These are phyloP conservation scores for Peromyscus californicus DNA, from an alignment of 2,113 vertebrate species.

Conservation along the genomic window DNA sequence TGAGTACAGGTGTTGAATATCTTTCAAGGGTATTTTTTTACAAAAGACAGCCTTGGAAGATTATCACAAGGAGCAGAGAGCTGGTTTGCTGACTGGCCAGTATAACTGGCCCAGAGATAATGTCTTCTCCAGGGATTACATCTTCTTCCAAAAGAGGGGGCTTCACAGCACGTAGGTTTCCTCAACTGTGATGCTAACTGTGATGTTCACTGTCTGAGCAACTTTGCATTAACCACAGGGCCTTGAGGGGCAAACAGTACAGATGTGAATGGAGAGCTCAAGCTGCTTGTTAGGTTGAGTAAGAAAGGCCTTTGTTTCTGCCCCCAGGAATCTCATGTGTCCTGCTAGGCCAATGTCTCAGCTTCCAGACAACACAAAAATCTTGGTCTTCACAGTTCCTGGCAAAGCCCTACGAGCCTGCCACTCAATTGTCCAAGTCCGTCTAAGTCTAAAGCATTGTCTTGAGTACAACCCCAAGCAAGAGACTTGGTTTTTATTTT, in stretches of 20 bases:
- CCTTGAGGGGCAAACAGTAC: neutral
- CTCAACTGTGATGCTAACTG: neutral
- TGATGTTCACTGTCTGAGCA: neutral
- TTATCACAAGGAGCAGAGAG: neutral
- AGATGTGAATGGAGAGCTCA: neutral
- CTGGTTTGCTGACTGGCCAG: neutral
- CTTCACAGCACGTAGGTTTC: neutral
- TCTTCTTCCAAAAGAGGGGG: neutral
- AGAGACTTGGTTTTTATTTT: neutral
- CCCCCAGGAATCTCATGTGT: neutral
- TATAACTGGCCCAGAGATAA: neutral
- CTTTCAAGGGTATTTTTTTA: neutral
- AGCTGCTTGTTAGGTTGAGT: neutral
- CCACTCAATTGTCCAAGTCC: neutral
- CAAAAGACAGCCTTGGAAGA: neutral
- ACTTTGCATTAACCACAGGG: neutral
- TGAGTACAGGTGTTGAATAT: neutral
- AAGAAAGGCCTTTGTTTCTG: neutral
- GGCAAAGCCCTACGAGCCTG: neutral
- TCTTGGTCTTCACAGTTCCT: neutral
- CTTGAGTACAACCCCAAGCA: neutral
- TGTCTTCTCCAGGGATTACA: neutral
- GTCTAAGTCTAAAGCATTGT: neutral
- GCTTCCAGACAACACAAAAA: neutral
- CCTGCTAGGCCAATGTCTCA: neutral